Percentiles rank a stretch among this genome's conserved stretches.
phyloP scores from a whole-genome alignment of 2,888 invertebrate genomes.

The Heteromurus nitidus region DNA sequence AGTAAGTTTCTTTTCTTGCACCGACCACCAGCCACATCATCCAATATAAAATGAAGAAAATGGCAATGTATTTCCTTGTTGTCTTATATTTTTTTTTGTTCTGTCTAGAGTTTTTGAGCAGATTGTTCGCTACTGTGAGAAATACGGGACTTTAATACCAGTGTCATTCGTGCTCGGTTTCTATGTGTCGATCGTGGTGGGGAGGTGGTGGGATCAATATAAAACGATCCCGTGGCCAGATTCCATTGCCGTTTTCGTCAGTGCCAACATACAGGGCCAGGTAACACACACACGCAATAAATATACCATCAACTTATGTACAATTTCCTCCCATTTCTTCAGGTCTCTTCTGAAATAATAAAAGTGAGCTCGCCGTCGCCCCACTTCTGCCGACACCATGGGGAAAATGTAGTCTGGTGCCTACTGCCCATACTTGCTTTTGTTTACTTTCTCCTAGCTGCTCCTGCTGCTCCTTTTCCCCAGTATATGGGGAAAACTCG shows the following conservation, averaged over 20 bases:
- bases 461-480: not conserved
- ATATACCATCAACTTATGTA: not conserved
- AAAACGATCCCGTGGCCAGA: constrained; percentile 90
- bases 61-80: not conserved
- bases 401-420: no score
- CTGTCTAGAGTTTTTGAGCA: constrained; percentile 85
- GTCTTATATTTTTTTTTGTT: constrained; percentile 4
- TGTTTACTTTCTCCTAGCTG: not conserved
- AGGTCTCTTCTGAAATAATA: not conserved
- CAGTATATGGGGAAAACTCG: no score
- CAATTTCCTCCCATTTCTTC: constrained; percentile 4
- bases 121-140: constrained; percentile 88
- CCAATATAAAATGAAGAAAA: not conserved
- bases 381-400: no score
- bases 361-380: no score
- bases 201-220: constrained; percentile 94
- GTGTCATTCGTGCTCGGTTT: constrained; percentile 95
- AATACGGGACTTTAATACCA: constrained; percentile 91
- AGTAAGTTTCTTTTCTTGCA: not conserved
- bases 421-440: not conserved
- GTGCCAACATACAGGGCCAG: constrained; percentile 88
- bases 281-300: constrained; percentile 71
- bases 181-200: constrained; percentile 94
- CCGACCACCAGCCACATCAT: not conserved
- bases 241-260: constrained; percentile 89